Base-by-base conservation (phyloP, 2,797 vertebrate species). In the Momotus momota region DNA sequence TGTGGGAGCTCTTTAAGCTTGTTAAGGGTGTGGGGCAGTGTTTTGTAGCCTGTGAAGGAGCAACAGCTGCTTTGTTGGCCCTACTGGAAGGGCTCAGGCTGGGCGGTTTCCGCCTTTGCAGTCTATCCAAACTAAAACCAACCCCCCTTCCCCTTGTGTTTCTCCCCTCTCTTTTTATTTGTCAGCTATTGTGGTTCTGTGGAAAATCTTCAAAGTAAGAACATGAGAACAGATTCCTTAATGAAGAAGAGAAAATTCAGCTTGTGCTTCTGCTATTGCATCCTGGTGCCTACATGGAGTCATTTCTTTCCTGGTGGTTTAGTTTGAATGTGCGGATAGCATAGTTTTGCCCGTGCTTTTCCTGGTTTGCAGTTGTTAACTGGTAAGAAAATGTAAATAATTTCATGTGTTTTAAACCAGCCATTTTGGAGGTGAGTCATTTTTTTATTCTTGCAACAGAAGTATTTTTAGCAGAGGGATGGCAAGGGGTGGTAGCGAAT, bases 121-220 rank as follows among this genome's bases (percentile, higher is more conserved):
- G 11, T 9, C 2, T 21, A 33, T 23, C 45, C 46, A n/a, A 49
- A 35, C 16, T 27, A 46, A 84, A 84, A n/a, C 38, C 33, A 66
- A 21, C 9, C 3, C 7, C 10, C 8, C 9, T 4, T 5, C 1
- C 5, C 13, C 21, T 9, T 20, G 14, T 26, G 27, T 5, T 10
- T 17, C 4, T 14, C 1, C 12, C 9, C 4, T 29, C 40, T 45
- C 2, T 35, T 35, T 35, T 35, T 35, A 35, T 35, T 35, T 35
- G 35, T 35, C 25, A 75, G 1, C 41, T 74, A 7, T 31, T 70
- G 40, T 3, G 3, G 21, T 74, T 71, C 69, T 66, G 58, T 61
- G 58, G 46, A 61, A 51, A 38, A 43, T 43, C 40, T 75, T 65
- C 51, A 54, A 69, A 75, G 75, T 14, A n/a, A 66, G 35, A 55